Conservation (phyloP, 2,888 invertebrate species). For the Cephus sareptanus region DNA sequence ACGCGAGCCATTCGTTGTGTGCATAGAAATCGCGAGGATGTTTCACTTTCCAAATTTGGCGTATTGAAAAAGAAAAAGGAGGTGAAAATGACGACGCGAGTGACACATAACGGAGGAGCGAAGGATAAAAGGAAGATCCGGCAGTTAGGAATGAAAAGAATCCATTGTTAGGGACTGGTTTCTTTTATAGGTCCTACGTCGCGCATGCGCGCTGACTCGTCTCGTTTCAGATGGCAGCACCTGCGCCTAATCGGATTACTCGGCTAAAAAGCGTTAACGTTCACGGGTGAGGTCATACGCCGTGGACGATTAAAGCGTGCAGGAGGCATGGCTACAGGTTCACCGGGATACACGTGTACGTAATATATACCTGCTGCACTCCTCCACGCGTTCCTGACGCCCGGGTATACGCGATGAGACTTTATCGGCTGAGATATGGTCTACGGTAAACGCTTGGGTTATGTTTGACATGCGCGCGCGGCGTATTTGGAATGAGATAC, state of each 20-base stretch:
- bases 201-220: background rate
- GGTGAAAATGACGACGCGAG: too few species aligned
- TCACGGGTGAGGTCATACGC: background rate
- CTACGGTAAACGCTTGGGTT: background rate
- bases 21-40: background rate
- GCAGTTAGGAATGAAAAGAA: background rate
- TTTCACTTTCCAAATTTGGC: background rate
- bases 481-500: background rate
- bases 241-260: slow-evolving; percentile 41
- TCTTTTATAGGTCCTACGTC: background rate
- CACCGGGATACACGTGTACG: background rate
- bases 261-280: slow-evolving; percentile 11
- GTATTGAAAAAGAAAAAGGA: background rate
- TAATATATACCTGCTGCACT: background rate
- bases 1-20: background rate
- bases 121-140: background rate
- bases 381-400: background rate
- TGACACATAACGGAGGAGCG: background rate
- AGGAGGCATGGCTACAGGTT: background rate
- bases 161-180: background rate
- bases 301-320: background rate
- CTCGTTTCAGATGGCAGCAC: slow-evolving; percentile 27
- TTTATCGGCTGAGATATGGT: background rate
- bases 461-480: background rate
- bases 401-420: background rate